Evolutionary conservation across 2,113 vertebrate species (phyloP).

Genomic region (Dicaeum eximium): DNA sequence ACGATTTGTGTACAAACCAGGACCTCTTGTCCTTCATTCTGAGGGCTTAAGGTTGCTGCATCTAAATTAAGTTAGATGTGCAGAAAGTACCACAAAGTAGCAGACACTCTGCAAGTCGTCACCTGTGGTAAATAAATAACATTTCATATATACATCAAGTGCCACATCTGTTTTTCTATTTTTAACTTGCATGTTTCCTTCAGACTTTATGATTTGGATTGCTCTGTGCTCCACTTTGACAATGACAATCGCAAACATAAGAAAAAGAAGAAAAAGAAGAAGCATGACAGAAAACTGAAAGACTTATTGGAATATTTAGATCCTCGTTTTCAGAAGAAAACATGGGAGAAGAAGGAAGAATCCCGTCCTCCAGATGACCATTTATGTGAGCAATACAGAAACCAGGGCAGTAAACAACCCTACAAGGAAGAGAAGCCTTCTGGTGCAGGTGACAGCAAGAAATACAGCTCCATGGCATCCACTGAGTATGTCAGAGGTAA

Average conservation of each 20-base stretch:
- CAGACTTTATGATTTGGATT: constrained; percentile 72
- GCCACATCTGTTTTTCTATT: constrained; percentile 18
- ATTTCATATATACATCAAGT: background rate
- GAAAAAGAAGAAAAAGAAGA: constrained; percentile 83
- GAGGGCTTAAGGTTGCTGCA: background rate
- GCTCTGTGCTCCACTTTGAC: constrained; percentile 67
- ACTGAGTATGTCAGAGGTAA: constrained; percentile 60
- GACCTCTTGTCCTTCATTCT: background rate
- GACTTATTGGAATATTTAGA: constrained; percentile 37
- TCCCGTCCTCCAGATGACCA: background rate
- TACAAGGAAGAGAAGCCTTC: constrained; percentile 26
- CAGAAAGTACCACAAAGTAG: background rate
- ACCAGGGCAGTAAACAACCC: constrained; percentile 54
- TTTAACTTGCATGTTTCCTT: constrained; percentile 32
- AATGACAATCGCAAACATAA: constrained; percentile 76
- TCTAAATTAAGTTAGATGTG: background rate
- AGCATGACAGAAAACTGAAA: constrained; percentile 65
- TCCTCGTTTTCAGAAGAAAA: constrained; percentile 10
- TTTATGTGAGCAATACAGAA: constrained; percentile 48
- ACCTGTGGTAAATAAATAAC: constrained; percentile 13
- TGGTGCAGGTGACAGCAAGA: constrained; percentile 28
- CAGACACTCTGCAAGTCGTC: background rate
- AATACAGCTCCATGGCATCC: background rate
- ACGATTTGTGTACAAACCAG: background rate
- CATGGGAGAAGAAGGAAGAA: constrained; percentile 1